These are phyloP conservation scores for Mesoligia furuncula DNA, from an alignment of 2,888 invertebrate species.

Conservation along the genomic window DNA sequence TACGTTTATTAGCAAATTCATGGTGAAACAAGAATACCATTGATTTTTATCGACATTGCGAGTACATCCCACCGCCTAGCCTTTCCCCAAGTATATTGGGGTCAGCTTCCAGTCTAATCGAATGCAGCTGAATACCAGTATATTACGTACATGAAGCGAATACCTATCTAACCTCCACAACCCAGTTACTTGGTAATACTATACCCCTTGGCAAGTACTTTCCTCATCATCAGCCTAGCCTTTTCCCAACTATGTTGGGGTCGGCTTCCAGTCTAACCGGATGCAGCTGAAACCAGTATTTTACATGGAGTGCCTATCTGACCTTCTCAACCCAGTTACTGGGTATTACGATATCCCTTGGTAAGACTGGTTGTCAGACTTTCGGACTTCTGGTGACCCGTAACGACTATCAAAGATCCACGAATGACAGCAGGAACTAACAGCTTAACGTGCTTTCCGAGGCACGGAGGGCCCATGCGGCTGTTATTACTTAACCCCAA, in stretches of 20 bases:
- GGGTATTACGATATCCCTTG: background rate
- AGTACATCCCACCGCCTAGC: background rate
- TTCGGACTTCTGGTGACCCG: too few relatives aligned
- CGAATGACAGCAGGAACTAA: too few relatives aligned
- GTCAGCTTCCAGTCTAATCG: too few relatives aligned
- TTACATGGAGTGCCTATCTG: background rate
- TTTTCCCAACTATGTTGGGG: background rate
- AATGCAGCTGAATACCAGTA: background rate
- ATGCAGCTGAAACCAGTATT: background rate
- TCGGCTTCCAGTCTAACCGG: too few relatives aligned
- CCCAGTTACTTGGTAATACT: background rate
- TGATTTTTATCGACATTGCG: background rate
- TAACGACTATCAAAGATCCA: too few relatives aligned
- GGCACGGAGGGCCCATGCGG: too few relatives aligned
- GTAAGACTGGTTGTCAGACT: too few relatives aligned
- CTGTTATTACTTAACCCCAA: too few relatives aligned
- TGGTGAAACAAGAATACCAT: background rate
- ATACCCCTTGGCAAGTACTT: too few relatives aligned
- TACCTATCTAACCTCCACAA: background rate
- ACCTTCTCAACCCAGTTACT: background rate
- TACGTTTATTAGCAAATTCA: background rate
- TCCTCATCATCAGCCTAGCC: too few relatives aligned
- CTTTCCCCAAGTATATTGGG: background rate
- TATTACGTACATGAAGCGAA: background rate
- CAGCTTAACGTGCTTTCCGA: too few relatives aligned